These are phyloP conservation scores for Drosophila gunungcola DNA, from an alignment of 1,140 invertebrate genomes.

Conservation along the genomic window DNA sequence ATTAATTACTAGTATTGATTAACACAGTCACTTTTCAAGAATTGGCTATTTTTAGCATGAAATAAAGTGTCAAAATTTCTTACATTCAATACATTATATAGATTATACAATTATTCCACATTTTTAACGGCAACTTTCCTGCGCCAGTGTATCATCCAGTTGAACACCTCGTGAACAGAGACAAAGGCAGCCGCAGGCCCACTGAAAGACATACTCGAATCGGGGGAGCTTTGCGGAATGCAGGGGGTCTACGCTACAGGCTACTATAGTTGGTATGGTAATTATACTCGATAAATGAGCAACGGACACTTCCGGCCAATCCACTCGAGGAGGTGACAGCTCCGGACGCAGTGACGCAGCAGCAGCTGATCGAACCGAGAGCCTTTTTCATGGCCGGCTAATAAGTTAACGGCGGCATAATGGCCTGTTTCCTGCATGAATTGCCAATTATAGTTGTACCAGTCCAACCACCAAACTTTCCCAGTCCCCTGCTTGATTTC, in stretches of 20 bases:
- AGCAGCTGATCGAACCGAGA: conserved; percentile 33
- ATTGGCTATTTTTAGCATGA: too few species aligned
- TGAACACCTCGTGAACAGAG: conserved; percentile 21
- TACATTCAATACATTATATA: too few species aligned
- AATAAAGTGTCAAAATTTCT: too few species aligned
- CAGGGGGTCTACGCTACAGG: neutral
- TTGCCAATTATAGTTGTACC: conserved; percentile 73
- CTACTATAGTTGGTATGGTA: conserved; percentile 20
- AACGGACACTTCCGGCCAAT: conserved; percentile 58
- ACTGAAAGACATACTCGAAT: conserved; percentile 6
- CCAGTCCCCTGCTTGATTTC: neutral
- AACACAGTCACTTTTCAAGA: too few species aligned
- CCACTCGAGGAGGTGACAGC: conserved; percentile 64
- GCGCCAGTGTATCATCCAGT: conserved; percentile 7
- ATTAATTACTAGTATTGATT: too few species aligned
- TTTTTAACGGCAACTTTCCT: neutral
- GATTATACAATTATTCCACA: too few species aligned
- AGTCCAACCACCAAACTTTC: neutral
- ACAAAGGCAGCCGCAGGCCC: conserved; percentile 24
- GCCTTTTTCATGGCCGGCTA: conserved; percentile 72
- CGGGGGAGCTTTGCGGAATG: neutral
- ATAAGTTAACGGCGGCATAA: conserved; percentile 80
- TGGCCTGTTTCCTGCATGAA: conserved; percentile 84
- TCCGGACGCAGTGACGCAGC: conserved; percentile 66
- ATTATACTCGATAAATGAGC: conserved; percentile 71